Conservation (phyloP, 2,113 vertebrate genomes). For the Myrmophylax atrothorax region DNA sequence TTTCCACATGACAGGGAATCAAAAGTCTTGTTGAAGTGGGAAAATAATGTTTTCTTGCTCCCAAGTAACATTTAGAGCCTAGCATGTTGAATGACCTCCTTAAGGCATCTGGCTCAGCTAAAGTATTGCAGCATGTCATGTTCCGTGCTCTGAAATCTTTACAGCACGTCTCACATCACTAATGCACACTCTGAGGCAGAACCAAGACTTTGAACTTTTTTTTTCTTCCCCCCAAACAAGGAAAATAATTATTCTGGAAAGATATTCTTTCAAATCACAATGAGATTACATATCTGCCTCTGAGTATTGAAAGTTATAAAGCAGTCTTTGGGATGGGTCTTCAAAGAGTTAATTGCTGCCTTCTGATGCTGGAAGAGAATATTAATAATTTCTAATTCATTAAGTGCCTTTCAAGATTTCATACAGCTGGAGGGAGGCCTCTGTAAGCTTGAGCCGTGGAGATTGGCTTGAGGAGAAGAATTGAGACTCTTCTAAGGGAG, state of each 20-base stretch:
- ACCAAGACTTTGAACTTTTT: neutral
- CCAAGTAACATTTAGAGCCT: slow-evolving; percentile 38
- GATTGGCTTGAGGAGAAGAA: neutral
- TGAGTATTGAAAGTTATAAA: neutral
- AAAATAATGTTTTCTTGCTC: slow-evolving; percentile 50
- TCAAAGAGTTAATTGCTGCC: slow-evolving; percentile 55
- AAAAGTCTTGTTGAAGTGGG: neutral
- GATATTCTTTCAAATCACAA: neutral
- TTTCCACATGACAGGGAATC: slow-evolving; percentile 22
- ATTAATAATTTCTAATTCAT: slow-evolving; percentile 43
- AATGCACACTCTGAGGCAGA: neutral
- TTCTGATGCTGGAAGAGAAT: slow-evolving; percentile 28
- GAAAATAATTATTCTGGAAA: slow-evolving; percentile 38
- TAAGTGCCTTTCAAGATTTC: slow-evolving; percentile 27
- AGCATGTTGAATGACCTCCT: slow-evolving; percentile 48
- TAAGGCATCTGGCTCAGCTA: slow-evolving; percentile 18
- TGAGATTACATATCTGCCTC: neutral
- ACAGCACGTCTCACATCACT: neutral
- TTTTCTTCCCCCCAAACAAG: neutral
- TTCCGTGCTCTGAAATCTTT: neutral
- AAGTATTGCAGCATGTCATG: neutral
- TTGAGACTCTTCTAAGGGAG: neutral
- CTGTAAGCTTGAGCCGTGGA: neutral
- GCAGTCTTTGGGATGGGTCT: neutral
- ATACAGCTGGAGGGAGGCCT: neutral